Conservation (phyloP, 2,888 invertebrate species). For the Mythimna loreyi region DNA sequence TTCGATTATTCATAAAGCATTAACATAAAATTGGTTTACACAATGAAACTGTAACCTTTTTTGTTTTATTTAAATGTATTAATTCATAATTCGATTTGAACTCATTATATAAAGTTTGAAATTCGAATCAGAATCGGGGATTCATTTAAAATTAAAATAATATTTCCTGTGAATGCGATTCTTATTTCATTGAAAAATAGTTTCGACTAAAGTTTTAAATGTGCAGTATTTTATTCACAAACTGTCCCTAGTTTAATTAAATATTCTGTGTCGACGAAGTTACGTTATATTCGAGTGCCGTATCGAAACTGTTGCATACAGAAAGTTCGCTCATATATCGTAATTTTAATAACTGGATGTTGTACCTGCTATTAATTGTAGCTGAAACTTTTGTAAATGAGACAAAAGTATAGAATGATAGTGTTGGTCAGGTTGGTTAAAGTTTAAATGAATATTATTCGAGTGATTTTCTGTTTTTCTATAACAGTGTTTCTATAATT, state of each 20-base stretch:
- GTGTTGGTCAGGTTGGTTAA: neutral
- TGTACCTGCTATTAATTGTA: conserved; percentile 41
- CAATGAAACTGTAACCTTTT: no score
- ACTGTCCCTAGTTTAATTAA: conserved; percentile 56
- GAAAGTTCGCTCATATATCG: conserved; percentile 52
- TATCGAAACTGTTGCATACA: conserved; percentile 43
- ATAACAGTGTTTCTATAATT: no score
- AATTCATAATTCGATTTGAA: conserved; percentile 16
- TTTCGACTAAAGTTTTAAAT: conserved; percentile 34
- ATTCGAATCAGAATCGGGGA: neutral
- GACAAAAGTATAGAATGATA: conserved; percentile 14
- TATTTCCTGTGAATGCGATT: conserved; percentile 10
- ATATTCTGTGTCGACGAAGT: conserved; percentile 48
- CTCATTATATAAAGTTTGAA: conserved; percentile 14
- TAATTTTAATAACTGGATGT: conserved; percentile 47
- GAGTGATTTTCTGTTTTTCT: no score
- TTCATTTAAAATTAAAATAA: conserved; percentile 27
- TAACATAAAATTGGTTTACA: no score
- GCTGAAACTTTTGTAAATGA: conserved; percentile 41
- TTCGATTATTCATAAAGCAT: no score
- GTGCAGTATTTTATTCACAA: conserved; percentile 37
- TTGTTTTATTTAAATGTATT: neutral
- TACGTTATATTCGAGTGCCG: conserved; percentile 30
- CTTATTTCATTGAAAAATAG: conserved; percentile 22
- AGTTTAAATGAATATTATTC: neutral